Percentiles rank a stretch among this genome's conserved stretches.
Conservation (phyloP, 1,140 invertebrate species). For the Zophobas morio region DNA sequence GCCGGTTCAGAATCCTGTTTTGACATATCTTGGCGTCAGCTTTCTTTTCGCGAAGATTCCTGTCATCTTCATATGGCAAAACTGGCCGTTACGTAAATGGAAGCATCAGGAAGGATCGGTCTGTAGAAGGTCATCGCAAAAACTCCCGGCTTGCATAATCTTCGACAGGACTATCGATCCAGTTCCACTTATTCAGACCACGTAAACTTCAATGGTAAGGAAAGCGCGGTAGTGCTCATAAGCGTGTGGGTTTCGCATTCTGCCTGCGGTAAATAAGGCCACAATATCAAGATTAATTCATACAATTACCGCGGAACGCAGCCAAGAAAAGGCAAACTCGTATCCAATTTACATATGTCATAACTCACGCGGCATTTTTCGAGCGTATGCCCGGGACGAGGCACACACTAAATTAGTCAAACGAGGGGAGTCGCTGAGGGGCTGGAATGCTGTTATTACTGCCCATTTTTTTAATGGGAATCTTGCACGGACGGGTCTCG, state of each 20-base stretch:
- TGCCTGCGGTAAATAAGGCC: conserved; percentile 23
- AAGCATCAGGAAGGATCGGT: conserved; percentile 5
- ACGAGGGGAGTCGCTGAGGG: conserved; percentile 31
- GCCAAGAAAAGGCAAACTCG: conserved; percentile 22
- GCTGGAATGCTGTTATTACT: conserved; percentile 42
- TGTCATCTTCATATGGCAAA: not conserved
- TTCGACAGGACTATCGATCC: conserved; percentile 24
- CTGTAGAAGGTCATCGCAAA: not conserved
- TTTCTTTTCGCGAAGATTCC: not conserved
- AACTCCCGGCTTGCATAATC: conserved; percentile 6
- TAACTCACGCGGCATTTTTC: conserved; percentile 34
- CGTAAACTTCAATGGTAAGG: conserved; percentile 36
- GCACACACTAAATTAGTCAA: conserved; percentile 38
- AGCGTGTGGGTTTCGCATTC: conserved; percentile 33
- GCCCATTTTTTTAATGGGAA: conserved; percentile 40
- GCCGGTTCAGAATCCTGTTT: too few relatives aligned
- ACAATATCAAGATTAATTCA: conserved; percentile 42
- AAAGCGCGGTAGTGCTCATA: conserved; percentile 25
- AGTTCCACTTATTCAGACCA: conserved; percentile 38
- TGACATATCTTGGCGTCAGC: too few relatives aligned
- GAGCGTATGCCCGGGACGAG: not conserved
- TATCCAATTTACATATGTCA: conserved; percentile 31
- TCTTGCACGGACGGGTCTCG: conserved; percentile 39
- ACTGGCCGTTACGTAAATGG: not conserved
- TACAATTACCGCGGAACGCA: conserved; percentile 31